Conservation (phyloP, 2,797 vertebrate species). For the Eleutherodactylus coqui region DNA sequence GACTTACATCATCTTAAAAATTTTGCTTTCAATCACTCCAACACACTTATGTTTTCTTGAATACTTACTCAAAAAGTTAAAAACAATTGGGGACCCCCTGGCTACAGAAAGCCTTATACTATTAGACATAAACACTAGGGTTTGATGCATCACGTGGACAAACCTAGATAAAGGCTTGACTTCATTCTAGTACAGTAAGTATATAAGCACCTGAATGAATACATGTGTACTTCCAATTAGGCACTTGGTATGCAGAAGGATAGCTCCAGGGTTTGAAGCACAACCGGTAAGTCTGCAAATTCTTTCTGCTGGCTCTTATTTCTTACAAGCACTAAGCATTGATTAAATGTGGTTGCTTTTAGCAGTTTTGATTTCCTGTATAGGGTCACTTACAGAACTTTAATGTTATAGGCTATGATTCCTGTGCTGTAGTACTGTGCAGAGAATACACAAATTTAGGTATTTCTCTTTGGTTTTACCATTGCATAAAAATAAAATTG, state of each 20-base stretch:
- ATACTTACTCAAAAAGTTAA: background rate
- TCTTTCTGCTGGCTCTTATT: background rate
- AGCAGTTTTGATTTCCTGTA: background rate
- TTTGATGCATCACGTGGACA: background rate
- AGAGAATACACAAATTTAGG: no score
- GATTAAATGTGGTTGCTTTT: background rate
- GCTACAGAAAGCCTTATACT: background rate
- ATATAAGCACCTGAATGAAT: background rate
- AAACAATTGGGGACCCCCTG: no score
- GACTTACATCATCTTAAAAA: background rate
- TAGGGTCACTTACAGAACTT: no score
- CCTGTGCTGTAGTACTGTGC: no score
- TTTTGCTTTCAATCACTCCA: no score
- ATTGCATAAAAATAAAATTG: no score
- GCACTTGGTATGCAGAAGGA: slow-evolving; percentile 18
- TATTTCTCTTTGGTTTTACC: no score
- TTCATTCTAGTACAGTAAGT: background rate
- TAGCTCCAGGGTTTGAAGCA: background rate
- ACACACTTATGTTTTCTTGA: background rate
- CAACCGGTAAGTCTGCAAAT: background rate
- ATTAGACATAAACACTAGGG: no score
- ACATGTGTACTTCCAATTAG: background rate
- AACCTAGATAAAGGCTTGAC: background rate
- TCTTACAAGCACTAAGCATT: background rate
- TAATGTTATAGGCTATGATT: no score